These are phyloP conservation scores for Drosophila emarginata DNA, from an alignment of 2,888 invertebrate species.

Conservation along the genomic window DNA sequence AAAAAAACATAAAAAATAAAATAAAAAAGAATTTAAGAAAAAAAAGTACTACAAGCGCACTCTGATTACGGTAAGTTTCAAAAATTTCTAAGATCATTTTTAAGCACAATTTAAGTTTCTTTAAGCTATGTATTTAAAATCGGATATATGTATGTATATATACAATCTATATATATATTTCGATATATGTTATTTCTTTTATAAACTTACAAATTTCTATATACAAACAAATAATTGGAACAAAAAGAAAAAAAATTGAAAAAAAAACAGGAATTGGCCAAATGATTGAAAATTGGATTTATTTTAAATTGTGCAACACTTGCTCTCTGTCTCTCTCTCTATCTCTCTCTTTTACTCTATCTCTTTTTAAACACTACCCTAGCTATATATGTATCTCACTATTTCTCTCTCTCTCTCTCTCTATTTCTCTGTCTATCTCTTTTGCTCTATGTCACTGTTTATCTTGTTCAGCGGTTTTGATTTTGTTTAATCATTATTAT, in stretches of 20 bases:
- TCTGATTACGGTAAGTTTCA: conserved; percentile 63
- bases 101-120: conserved; percentile 46
- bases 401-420: conserved; percentile 30
- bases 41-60: conserved; percentile 62
- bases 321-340: conserved; percentile 45
- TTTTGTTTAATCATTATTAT: conserved; percentile 31
- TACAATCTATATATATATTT: conserved; percentile 30
- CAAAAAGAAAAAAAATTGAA: conserved; percentile 43
- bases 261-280: conserved; percentile 81
- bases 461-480: conserved; percentile 20
- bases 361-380: not conserved
- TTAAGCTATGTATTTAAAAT: conserved; percentile 59
- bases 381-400: conserved; percentile 27
- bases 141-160: conserved; percentile 47
- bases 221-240: conserved; percentile 47
- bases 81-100: conserved; percentile 67
- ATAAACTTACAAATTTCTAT: conserved; percentile 28
- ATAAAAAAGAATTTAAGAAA: conserved; percentile 33
- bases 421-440: conserved; percentile 38
- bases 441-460: conserved; percentile 14
- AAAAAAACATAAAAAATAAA: conserved; percentile 26
- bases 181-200: conserved; percentile 33
- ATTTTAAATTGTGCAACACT: conserved; percentile 39
- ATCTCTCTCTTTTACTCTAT: conserved; percentile 23
- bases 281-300: conserved; percentile 69